phyloP scores from a whole-genome alignment of 2,888 invertebrate species.

The Hetaerina titia region DNA sequence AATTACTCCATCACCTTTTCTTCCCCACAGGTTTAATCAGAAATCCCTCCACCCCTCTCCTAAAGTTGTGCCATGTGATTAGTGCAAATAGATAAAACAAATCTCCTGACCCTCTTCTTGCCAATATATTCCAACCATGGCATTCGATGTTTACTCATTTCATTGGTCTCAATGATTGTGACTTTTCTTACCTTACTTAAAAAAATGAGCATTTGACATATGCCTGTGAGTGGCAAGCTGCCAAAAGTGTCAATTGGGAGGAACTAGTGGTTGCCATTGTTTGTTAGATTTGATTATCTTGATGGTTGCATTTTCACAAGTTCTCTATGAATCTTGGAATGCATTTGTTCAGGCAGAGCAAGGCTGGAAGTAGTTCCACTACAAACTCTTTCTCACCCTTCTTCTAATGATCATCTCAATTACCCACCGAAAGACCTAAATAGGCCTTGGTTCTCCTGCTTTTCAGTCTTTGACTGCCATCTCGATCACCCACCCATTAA shows the following conservation, averaged over 20 bases:
- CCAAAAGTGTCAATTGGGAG: slow-evolving; percentile 56
- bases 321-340: slow-evolving; percentile 30
- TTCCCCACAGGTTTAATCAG: neutral
- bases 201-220: slow-evolving; percentile 41
- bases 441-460: slow-evolving; percentile 21
- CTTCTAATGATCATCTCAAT: slow-evolving; percentile 49
- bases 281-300: slow-evolving; percentile 29
- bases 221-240: slow-evolving; percentile 47
- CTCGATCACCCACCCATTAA: slow-evolving; percentile 39
- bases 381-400: slow-evolving; percentile 44
- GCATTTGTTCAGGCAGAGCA: slow-evolving; percentile 27
- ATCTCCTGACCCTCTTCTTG: slow-evolving; percentile 33
- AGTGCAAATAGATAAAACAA: slow-evolving; percentile 18
- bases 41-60: slow-evolving; percentile 9
- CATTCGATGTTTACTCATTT: slow-evolving; percentile 61
- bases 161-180: slow-evolving; percentile 57
- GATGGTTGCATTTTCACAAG: slow-evolving; percentile 17
- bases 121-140: slow-evolving; percentile 48
- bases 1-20: slow-evolving; percentile 23
- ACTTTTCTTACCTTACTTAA: slow-evolving; percentile 39
- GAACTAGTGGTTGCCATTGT: slow-evolving; percentile 30
- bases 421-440: slow-evolving; percentile 58
- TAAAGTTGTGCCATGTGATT: slow-evolving; percentile 10
- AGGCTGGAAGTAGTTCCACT: slow-evolving; percentile 51
- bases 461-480: slow-evolving; percentile 52